Evolutionary conservation across 2,888 invertebrate genomes (phyloP).

Genomic region (Halictus ligatus): DNA sequence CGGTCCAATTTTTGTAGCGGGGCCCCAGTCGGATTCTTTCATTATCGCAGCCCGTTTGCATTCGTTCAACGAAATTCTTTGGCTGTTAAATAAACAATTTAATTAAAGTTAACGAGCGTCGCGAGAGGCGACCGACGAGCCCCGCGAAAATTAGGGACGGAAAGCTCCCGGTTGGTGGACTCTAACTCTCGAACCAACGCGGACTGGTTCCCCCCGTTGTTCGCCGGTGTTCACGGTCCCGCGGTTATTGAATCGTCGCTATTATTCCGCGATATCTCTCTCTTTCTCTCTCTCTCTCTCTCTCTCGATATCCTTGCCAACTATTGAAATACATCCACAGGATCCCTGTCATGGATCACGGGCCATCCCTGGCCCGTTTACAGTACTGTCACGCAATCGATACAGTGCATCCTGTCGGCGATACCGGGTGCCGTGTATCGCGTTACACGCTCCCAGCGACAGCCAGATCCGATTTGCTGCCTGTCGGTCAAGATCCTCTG

Average conservation of each 20-base stretch:
- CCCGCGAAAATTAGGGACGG: constrained; percentile 6
- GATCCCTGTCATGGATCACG: constrained; percentile 22
- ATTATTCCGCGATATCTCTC: constrained; percentile 42
- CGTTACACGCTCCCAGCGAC: constrained; percentile 30
- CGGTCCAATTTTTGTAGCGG: not conserved
- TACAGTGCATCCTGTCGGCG: constrained; percentile 43
- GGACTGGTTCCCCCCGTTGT: not conserved
- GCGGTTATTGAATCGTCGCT: constrained; percentile 24
- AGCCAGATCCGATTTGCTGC: constrained; percentile 38
- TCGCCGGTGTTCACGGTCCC: not conserved
- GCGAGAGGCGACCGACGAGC: constrained; percentile 43
- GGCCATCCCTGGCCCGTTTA: constrained; percentile 37
- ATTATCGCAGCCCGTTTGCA: constrained; percentile 63
- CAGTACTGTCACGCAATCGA: constrained; percentile 43
- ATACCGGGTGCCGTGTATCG: constrained; percentile 36
- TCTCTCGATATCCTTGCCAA: constrained; percentile 43
- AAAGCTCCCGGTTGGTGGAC: not conserved
- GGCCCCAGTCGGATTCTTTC: constrained; percentile 53
- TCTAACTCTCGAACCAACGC: not conserved
- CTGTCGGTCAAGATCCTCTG: constrained; percentile 34
- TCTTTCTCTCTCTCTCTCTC: constrained; percentile 19
- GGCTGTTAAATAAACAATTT: constrained; percentile 74
- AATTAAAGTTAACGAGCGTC: constrained; percentile 71
- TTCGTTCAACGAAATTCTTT: constrained; percentile 16
- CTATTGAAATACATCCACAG: constrained; percentile 30